phyloP scores from a whole-genome alignment of 2,113 vertebrate genomes.

The Irena cyanogastra region DNA sequence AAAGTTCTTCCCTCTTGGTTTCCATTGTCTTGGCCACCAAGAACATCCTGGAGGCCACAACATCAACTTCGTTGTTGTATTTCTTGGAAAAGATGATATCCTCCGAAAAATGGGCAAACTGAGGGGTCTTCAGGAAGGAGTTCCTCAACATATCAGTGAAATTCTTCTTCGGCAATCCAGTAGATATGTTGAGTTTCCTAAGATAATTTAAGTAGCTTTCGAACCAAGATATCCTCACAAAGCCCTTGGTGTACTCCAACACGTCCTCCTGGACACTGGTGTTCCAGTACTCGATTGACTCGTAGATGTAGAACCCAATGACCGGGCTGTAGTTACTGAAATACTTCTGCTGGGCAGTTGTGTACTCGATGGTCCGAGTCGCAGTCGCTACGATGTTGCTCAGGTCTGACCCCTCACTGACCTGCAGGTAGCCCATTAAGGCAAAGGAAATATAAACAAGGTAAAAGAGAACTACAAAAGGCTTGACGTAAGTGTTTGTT shows the following conservation, averaged over 20 bases:
- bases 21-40: conserved; percentile 97
- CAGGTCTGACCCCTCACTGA: conserved; percentile 95
- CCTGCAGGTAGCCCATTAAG: conserved; percentile 98
- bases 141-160: conserved; percentile 90
- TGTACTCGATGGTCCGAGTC: conserved; percentile 91
- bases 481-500: conserved; percentile 98
- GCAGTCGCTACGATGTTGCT: conserved; percentile 94
- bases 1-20: conserved; percentile 97
- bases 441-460: conserved; percentile 99
- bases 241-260: conserved; percentile 92
- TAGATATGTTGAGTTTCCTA: conserved; percentile 88
- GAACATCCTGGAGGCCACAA: conserved; percentile 95
- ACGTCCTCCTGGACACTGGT: conserved; percentile 94
- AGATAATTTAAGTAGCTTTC: conserved; percentile 96
- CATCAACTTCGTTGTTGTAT: conserved; percentile 87
- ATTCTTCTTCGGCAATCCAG: conserved; percentile 87
- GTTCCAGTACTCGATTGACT: conserved; percentile 98
- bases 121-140: conserved; percentile 87
- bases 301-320: conserved; percentile 98
- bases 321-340: conserved; percentile 97
- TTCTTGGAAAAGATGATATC: conserved; percentile 97
- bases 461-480: conserved; percentile 98
- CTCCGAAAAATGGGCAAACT: conserved; percentile 92
- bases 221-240: conserved; percentile 98
- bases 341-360: conserved; percentile 92